Evolutionary conservation across 2,113 vertebrate genomes (phyloP).

Genomic region (Pomatorhinus ruficollis): DNA sequence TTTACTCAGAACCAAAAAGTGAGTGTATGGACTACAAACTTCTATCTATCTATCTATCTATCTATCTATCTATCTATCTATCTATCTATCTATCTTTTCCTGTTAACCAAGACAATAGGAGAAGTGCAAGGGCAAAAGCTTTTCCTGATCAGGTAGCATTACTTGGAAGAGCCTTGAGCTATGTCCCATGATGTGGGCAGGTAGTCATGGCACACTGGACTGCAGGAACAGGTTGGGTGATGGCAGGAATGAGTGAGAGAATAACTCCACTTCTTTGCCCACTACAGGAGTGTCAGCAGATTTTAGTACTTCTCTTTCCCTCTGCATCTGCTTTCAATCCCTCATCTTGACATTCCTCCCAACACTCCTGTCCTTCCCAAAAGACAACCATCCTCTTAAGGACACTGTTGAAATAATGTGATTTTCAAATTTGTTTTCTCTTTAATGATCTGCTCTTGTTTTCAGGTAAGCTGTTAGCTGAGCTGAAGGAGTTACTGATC

Average conservation of each 20-base stretch:
- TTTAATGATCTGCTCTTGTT: not conserved
- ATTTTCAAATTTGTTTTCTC: not conserved
- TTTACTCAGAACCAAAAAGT: not conserved
- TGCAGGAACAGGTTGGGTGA: not conserved
- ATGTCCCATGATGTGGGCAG: not conserved
- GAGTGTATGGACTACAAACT: not conserved
- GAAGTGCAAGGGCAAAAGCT: fast-evolving
- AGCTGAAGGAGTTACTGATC: not conserved
- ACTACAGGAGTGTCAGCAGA: not conserved
- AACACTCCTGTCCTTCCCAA: not conserved
- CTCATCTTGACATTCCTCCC: not conserved
- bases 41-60: not conserved
- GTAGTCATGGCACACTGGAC: not conserved
- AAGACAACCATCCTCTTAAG: not conserved
- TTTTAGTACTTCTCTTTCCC: not conserved
- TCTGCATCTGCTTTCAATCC: not conserved
- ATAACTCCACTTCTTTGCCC: not conserved
- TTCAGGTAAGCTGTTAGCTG: not conserved
- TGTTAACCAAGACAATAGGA: not conserved
- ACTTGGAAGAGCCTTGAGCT: not conserved
- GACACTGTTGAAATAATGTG: not conserved
- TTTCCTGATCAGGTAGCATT: not conserved
- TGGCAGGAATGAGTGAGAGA: not conserved
- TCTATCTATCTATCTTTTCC: not conserved
- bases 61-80: not conserved